A percentile compares a stretch with the other conserved stretches of the same genome.
Evolutionary conservation across 2,888 invertebrate species (phyloP).

Genomic region (Lasioglossum figueresi): DNA sequence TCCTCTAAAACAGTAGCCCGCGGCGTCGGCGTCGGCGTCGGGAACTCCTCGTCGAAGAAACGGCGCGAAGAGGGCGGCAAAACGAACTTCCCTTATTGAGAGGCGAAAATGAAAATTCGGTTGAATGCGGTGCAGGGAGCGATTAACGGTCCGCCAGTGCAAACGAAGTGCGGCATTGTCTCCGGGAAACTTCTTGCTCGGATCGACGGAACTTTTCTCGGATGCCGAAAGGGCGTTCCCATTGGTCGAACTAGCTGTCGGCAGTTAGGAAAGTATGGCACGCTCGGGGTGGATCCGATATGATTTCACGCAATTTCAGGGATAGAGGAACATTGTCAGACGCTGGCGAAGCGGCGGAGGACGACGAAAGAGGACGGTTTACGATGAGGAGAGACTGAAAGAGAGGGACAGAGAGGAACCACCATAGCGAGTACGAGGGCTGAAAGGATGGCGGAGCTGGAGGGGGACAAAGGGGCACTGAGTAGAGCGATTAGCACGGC

Average conservation of each 20-base stretch:
- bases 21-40: not conserved
- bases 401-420: constrained; percentile 18
- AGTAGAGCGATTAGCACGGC: constrained; percentile 82
- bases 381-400: constrained; percentile 44
- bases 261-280: constrained; percentile 68
- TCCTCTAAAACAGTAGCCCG: constrained; percentile 30
- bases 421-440: constrained; percentile 53
- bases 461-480: constrained; percentile 72
- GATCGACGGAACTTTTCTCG: constrained; percentile 66
- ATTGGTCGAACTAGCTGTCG: constrained; percentile 61
- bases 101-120: constrained; percentile 55
- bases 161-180: constrained; percentile 62
- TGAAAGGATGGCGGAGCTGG: constrained; percentile 18
- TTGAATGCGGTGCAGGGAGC: constrained; percentile 52
- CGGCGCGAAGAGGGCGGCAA: constrained; percentile 7
- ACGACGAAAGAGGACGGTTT: constrained; percentile 41
- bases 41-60: constrained; percentile 24
- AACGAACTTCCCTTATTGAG: constrained; percentile 45
- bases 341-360: constrained; percentile 45
- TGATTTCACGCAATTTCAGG: constrained; percentile 78
- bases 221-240: constrained; percentile 69
- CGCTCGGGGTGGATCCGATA: constrained; percentile 70
- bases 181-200: constrained; percentile 56
- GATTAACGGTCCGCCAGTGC: constrained; percentile 64
- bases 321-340: constrained; percentile 66